A percentile compares a stretch with the other conserved stretches of the same genome.
These are phyloP conservation scores for Lottia scabra DNA, from an alignment of 2,888 invertebrate species.

Conservation along the genomic window DNA sequence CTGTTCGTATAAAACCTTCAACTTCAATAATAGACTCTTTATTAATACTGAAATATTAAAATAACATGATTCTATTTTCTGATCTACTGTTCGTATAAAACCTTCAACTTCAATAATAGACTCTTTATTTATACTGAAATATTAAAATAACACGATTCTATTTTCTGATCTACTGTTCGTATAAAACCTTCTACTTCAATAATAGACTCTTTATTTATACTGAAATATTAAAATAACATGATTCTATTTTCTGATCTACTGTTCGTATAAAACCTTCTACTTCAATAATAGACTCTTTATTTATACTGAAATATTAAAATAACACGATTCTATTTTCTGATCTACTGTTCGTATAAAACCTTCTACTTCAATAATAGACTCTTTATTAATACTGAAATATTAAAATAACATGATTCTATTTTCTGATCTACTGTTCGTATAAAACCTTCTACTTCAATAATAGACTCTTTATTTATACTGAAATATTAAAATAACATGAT, in stretches of 20 bases:
- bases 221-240: slow-evolving; percentile 68
- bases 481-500: slow-evolving; percentile 7
- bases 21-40: slow-evolving; percentile 97
- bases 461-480: slow-evolving; percentile 94
- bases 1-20: slow-evolving; percentile 81
- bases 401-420: too few species aligned
- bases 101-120: slow-evolving; percentile 94
- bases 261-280: slow-evolving; percentile 83
- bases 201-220: slow-evolving; percentile 94
- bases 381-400: slow-evolving; percentile 83
- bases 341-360: slow-evolving; percentile 82
- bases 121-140: slow-evolving; percentile 87
- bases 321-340: too few species aligned
- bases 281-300: slow-evolving; percentile 96
- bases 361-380: slow-evolving; percentile 93
- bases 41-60: slow-evolving; percentile 76
- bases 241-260: slow-evolving; percentile 78
- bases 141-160: too few species aligned
- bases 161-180: slow-evolving; percentile 77
- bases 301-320: slow-evolving; percentile 75
- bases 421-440: slow-evolving; percentile 80
- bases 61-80: too few species aligned
- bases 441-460: slow-evolving; percentile 88
- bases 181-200: slow-evolving; percentile 89
- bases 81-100: slow-evolving; percentile 79